Evolutionary conservation across 2,113 vertebrate genomes (phyloP).

Genomic region (Callaeas wilsoni): DNA sequence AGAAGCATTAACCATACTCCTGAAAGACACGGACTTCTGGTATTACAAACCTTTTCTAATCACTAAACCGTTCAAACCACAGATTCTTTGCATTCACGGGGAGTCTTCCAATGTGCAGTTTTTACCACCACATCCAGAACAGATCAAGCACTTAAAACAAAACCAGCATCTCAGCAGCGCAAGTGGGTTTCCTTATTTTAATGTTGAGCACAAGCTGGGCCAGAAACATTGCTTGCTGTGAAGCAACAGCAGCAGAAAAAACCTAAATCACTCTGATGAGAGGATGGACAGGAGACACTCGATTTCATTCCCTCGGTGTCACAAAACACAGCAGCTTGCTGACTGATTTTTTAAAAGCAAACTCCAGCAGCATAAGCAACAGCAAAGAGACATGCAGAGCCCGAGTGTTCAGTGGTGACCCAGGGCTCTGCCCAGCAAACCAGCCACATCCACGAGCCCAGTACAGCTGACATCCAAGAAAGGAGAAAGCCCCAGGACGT

Average conservation of each 20-base stretch:
- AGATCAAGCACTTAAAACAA: not conserved
- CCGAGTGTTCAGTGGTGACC: not conserved
- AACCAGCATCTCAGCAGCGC: not conserved
- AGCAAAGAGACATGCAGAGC: not conserved
- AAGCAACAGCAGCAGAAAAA: not conserved
- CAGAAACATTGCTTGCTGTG: not conserved
- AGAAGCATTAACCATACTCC: not conserved
- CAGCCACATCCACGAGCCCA: not conserved
- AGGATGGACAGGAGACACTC: not conserved
- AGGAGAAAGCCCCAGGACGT: conserved; percentile 12
- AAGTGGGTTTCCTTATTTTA: not conserved
- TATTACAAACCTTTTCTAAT: conserved; percentile 10
- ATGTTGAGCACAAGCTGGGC: not conserved
- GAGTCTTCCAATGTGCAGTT: not conserved
- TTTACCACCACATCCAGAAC: not conserved
- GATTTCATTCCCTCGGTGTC: fast-evolving
- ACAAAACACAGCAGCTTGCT: not conserved
- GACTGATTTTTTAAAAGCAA: not conserved
- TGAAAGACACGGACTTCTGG: not conserved
- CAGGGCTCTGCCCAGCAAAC: not conserved
- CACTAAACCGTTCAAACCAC: not conserved
- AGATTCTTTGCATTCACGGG: not conserved
- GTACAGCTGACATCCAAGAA: not conserved
- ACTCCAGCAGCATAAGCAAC: not conserved
- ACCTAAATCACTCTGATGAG: not conserved